These are phyloP conservation scores for Invenusta paracnida DNA, from an alignment of 2,888 invertebrate species.

Conservation along the genomic window DNA sequence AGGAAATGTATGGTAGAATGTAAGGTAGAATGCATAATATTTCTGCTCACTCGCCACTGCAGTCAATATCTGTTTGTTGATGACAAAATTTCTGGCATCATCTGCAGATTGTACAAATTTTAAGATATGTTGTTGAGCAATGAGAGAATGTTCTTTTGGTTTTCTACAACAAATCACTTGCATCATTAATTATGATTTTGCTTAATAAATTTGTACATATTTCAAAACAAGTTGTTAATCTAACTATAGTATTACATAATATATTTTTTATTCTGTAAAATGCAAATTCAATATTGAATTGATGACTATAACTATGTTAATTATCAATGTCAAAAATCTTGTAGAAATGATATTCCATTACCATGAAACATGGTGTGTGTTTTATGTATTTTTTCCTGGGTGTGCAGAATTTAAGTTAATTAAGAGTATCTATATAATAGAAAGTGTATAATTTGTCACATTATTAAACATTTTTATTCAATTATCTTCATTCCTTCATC, in stretches of 20 bases:
- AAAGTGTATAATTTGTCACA: no score
- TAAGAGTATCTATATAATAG: neutral
- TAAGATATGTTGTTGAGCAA: neutral
- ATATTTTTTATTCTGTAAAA: neutral
- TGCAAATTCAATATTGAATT: neutral
- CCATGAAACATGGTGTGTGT: no score
- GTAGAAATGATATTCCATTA: neutral
- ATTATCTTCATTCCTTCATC: no score
- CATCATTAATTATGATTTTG: no score
- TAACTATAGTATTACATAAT: no score
- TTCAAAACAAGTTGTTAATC: neutral
- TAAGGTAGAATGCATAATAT: no score
- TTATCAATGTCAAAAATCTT: neutral
- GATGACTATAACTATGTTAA: neutral
- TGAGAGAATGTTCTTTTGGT: neutral
- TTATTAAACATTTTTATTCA: no score
- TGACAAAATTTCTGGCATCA: neutral
- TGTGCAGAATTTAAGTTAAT: neutral
- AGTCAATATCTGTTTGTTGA: neutral
- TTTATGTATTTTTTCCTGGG: neutral
- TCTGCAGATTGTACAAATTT: neutral
- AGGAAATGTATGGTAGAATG: no score
- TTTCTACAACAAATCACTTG: neutral
- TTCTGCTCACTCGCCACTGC: neutral
- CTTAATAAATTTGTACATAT: neutral